Evolutionary conservation across 2,888 invertebrate species (phyloP).

Genomic region (Tromatobia lineatoria): DNA sequence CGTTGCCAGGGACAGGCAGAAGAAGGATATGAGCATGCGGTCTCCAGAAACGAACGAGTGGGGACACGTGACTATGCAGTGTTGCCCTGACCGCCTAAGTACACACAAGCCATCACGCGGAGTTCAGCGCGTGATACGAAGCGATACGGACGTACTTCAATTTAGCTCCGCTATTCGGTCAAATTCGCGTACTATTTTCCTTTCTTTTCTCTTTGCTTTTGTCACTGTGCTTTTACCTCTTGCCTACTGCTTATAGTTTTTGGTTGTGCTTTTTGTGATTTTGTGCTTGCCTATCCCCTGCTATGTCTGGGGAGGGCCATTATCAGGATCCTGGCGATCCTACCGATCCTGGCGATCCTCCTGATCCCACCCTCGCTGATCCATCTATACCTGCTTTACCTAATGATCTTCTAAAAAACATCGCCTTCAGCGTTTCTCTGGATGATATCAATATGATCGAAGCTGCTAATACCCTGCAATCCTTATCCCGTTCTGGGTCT

Average conservation of each 20-base stretch:
- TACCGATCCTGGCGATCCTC: no score
- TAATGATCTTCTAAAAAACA: background rate
- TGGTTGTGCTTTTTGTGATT: background rate
- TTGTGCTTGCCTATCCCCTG: background rate
- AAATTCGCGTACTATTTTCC: background rate
- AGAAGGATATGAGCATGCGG: no score
- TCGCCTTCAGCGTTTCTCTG: background rate
- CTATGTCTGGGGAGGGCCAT: background rate
- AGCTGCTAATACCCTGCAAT: background rate
- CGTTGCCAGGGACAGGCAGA: no score
- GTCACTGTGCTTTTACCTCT: background rate
- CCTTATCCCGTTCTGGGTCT: background rate
- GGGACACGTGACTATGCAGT: constrained; percentile 19
- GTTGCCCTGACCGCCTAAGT: background rate
- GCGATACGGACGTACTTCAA: no score
- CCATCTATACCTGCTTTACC: background rate
- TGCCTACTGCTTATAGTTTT: background rate
- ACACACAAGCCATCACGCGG: constrained; percentile 8
- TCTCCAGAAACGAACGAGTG: no score
- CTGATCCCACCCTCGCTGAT: background rate
- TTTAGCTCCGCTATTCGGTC: background rate
- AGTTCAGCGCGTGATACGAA: no score
- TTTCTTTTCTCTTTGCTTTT: background rate
- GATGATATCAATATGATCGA: background rate
- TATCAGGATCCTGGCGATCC: background rate